Evolutionary conservation across 2,888 invertebrate species (phyloP), one percentile per base, ranked within the genome.

Genomic region (Linnaemya vulpina): DNA sequence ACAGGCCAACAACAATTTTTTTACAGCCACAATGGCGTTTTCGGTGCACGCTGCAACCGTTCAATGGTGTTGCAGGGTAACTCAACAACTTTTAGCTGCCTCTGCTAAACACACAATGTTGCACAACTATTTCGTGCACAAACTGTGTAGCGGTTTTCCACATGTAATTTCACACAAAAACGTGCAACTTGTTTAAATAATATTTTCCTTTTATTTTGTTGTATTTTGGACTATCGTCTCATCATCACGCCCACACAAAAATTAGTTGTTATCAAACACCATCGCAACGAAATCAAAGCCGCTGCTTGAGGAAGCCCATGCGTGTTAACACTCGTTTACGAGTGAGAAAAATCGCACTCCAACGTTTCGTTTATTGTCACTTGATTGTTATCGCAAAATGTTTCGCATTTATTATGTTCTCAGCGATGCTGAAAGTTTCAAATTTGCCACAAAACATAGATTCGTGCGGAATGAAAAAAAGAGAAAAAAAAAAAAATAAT

Each of bases 211-310:
- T n/a, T n/a, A 71, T 46, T 73, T 60, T 46, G 40, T 3, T 40
- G 35, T 62, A 43, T 53, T 68, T 62, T 51, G 46, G 53, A 49
- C 25, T 70, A 81, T 55, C 63, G 55, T 55, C 58, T 63, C 78
- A 79, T 74, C 77, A 77, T 73, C 58, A 77, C 83, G 71, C 77
- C 77, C 40, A 67, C 83, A 71, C 58, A 53, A 46, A 83, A 83
- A 53, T 35, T 49, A 60, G 55, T 62, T 62, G 73, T 73, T 78
- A 78, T 78, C 83, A 62, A 62, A 78, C 71, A 73, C 22, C 67
- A 78, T 60, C 78, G 11, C 58, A 11, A 51, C 11, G 25, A 46
- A 60, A 17, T 35, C 22, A 30, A 35, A 60, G 71, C 15, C 46
- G 55, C 20, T 46, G 67, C 25, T 51, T 30, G 11, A 75, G 43